Evolutionary conservation across 1,140 invertebrate genomes (phyloP), one percentile per base, ranked within the genome.

Genomic region (Eulimnadia texana): DNA sequence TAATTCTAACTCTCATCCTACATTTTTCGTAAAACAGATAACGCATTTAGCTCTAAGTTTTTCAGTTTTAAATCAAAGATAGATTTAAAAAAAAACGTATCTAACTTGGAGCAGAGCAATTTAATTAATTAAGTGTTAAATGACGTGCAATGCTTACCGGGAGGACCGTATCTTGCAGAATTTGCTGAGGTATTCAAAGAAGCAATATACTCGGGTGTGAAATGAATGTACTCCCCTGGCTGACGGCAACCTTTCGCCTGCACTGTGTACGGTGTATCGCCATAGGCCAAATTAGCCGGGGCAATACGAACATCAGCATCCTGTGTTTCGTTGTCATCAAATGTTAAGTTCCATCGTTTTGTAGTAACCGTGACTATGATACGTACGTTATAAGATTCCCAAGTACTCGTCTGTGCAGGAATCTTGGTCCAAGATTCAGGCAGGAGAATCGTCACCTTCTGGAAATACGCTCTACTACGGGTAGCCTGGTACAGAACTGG

Each of bases 231-330:
- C 22, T 67, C 65, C 0, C 71, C 71, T 3, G 63, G 63, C 49
- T 68, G 63, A 19, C 69, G 69, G 62, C 71, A 72, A 33, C 67
- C 67, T 16, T 67, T 65, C 3, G 66, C 65, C 27, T 72, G 71
- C 27, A 68, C 55, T 0, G 71, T 72, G 61, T 69, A 72, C 0
- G 71, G 71, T 0, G 64, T 61, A 58, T 72, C 65, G 9, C 62
- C 66, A 59, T 70, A 67, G 10, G 6, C 25, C 6, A 29, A 16
- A 55, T 42, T 61, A 24, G 53, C 16, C 16, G 51, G 24, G 13
- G 49, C 60, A 6, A 61, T 42, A 25, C 49, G 49, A 29, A 61
- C 29, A 20, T 61, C 60, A 19, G 60, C 60, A n/a, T 22, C 50
- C 60, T 61, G 52, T n/a, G 13, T 23, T 10, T 1, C 25, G 20